Evolutionary conservation across 2,797 vertebrate genomes (phyloP).

Genomic region (Coregonus sp.): DNA sequence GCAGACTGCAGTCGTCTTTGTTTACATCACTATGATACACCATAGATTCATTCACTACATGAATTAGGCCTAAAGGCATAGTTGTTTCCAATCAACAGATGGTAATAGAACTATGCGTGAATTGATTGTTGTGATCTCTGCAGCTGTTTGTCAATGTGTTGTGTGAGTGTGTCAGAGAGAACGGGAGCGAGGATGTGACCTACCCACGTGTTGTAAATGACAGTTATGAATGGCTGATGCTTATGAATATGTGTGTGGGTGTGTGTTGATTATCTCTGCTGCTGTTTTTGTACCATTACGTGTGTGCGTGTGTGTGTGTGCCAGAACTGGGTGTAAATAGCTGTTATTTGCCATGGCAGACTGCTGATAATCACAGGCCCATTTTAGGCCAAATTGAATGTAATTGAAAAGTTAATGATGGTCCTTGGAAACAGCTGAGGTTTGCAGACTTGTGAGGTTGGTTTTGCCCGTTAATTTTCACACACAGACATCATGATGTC

Average conservation of each 20-base stretch:
- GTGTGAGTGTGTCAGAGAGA: not conserved
- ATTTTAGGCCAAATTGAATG: slow-evolving; percentile 22
- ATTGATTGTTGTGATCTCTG: not conserved
- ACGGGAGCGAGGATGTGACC: not conserved
- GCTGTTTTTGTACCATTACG: slow-evolving; percentile 1
- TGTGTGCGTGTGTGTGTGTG: too few relatives aligned
- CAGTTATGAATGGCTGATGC: not conserved
- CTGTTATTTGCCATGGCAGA: slow-evolving; percentile 6
- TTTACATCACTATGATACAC: not conserved
- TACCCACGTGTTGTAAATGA: not conserved
- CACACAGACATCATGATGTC: not conserved
- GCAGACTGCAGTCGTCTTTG: not conserved
- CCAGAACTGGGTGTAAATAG: not conserved
- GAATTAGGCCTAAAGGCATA: too few relatives aligned
- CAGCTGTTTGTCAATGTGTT: not conserved
- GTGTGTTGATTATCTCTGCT: not conserved
- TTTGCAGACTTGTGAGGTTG: slow-evolving; percentile 3
- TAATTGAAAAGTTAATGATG: slow-evolving; percentile 22
- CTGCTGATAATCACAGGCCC: slow-evolving; percentile 14
- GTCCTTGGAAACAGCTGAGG: not conserved
- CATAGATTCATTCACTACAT: too few relatives aligned
- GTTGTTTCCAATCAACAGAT: not conserved
- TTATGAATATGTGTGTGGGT: not conserved
- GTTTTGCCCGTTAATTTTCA: not conserved
- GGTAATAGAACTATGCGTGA: not conserved